Evolutionary conservation across 1,140 invertebrate genomes (phyloP).

Genomic region (Solenopsis fugax): DNA sequence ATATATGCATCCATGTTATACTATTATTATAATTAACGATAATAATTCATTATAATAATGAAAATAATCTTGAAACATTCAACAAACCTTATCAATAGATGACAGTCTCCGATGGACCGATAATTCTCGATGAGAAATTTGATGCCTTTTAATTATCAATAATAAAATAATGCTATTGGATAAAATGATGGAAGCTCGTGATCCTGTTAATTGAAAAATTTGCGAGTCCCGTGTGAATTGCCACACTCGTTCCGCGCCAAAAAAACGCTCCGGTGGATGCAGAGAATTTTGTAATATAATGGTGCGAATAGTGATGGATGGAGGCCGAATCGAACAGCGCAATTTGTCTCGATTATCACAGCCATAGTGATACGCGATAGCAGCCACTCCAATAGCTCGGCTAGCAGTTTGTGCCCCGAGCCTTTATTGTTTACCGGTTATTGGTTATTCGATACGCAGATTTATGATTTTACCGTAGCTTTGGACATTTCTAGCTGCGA

Average conservation of each 20-base stretch:
- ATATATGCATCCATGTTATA: neutral
- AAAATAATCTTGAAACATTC: constrained; percentile 35
- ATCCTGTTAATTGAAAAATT: constrained; percentile 55
- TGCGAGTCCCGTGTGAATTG: constrained; percentile 19
- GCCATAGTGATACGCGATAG: constrained; percentile 53
- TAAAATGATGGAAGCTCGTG: constrained; percentile 37
- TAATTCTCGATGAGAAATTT: neutral
- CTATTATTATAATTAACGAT: constrained; percentile 41
- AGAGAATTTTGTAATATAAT: constrained; percentile 50
- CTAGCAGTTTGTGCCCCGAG: constrained; percentile 33
- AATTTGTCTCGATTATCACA: constrained; percentile 65
- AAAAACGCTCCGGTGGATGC: constrained; percentile 7
- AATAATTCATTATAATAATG: constrained; percentile 11
- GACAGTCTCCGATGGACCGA: neutral
- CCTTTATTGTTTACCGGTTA: constrained; percentile 57
- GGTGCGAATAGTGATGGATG: constrained; percentile 45
- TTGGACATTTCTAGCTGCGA: constrained; percentile 25
- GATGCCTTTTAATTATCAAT: constrained; percentile 30
- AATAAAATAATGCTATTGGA: constrained; percentile 37
- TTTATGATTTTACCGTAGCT: constrained; percentile 42
- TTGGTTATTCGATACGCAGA: constrained; percentile 50
- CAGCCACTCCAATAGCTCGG: constrained; percentile 43
- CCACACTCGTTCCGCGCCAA: neutral
- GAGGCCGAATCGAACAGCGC: constrained; percentile 49
- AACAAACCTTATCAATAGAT: constrained; percentile 14